Percentiles rank a stretch among this genome's conserved stretches.
Conservation (phyloP, 2,113 vertebrate genomes). For the Columba livia region DNA sequence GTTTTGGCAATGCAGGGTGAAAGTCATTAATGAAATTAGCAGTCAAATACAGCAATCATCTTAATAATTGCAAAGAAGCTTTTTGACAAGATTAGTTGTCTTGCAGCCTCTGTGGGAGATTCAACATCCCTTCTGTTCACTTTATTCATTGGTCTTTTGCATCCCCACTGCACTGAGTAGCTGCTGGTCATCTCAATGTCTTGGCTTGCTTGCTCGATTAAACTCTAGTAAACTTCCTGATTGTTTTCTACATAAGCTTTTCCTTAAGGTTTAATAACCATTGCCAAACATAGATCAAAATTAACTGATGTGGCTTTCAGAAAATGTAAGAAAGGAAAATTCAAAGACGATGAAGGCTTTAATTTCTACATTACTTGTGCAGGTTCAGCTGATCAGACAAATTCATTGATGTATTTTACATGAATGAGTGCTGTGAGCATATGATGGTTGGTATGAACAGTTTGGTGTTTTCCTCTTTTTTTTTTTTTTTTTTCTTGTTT, state of each 20-base stretch:
- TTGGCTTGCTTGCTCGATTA: background rate
- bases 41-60: background rate
- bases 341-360: background rate
- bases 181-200: background rate
- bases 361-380: background rate
- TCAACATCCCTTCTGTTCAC: background rate
- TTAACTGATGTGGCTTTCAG: background rate
- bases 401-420: background rate
- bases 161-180: accelerated
- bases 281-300: background rate
- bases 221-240: background rate
- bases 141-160: background rate
- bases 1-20: background rate
- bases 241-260: background rate
- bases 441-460: background rate
- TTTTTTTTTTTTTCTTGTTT: background rate
- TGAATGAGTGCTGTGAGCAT: too few species aligned
- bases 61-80: background rate
- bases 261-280: background rate
- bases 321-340: background rate
- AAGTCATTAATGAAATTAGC: background rate
- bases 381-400: background rate
- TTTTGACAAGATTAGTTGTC: background rate
- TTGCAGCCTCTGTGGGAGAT: background rate
- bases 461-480: background rate